Evolutionary conservation across 1,140 invertebrate species (phyloP), one percentile per base, ranked within the genome.

Genomic region (Microvelia longipes): DNA sequence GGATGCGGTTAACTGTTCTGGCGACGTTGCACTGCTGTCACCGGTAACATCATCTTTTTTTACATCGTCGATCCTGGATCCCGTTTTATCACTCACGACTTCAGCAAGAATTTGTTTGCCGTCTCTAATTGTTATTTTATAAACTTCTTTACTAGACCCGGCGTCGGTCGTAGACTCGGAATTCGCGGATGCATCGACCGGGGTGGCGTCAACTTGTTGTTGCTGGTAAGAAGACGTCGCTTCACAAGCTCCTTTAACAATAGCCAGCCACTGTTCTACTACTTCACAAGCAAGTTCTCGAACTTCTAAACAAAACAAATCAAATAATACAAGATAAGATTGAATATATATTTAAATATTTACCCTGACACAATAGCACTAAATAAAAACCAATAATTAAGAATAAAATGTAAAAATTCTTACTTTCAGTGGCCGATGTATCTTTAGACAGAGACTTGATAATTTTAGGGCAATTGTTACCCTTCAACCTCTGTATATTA

Each of bases 241-340:
- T 66, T 69, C 71, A 69, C 70, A 69, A 28, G 71, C 70, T 50
- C 73, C 71, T 30, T 90, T 92, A 0, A 93, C 90, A 69, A 92
- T 87, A 75, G 89, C 90, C 74, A 94, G 83, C 94, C 94, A 96
- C 78, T 91, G 88, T 74, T 92, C 88, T n/a, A 96, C 92, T 62
- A 96, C 81, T 76, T 88, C 86, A 67, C 85, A 85, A 24, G 93
- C 91, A 71, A 93, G 78, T 64, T 83, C 80, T 75, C 86, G 83
- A 28, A 91, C 88, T 76, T 82, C 88, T 89, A 79, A 74, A 81
- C 84, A 77, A 79, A 80, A 77, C 77, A 68, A 72, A 75, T 66
- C 71, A 69, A 30, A 50, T 69, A 66, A 65, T 68, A 60, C 15
- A 68, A 68, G 62, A 24, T 35, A 15, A 60, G 0, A 68, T 1